Conservation (phyloP, 2,113 vertebrate species). For the Bubalus kerabau region DNA sequence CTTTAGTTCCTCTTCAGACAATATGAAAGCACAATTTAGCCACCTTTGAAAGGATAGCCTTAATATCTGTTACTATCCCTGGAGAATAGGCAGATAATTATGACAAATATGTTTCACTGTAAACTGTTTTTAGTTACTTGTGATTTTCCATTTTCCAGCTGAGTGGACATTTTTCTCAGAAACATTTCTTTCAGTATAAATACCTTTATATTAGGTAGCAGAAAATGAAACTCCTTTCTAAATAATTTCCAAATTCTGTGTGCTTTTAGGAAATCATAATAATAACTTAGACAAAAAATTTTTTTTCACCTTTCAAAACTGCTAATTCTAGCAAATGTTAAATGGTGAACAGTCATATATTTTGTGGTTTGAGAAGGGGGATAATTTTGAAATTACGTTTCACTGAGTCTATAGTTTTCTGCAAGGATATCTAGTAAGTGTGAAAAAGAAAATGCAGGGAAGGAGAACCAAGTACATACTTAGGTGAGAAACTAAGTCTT, state of each 20-base stretch:
- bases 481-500: not conserved
- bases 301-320: not conserved
- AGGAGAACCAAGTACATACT: not conserved
- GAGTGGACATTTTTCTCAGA: not conserved
- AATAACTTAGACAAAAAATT: not conserved
- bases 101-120: not conserved
- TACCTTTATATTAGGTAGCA: not conserved
- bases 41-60: not conserved
- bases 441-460: not conserved
- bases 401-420: not conserved
- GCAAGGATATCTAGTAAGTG: not conserved
- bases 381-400: constrained; percentile 5
- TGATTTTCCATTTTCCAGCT: not conserved
- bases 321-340: not conserved
- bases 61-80: not conserved
- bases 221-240: not conserved
- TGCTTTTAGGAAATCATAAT: not conserved
- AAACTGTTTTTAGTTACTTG: not conserved
- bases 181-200: not conserved
- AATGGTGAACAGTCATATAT: not conserved
- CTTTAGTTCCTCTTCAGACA: not conserved
- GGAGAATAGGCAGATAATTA: not conserved
- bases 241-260: not conserved
- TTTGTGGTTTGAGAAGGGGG: not conserved
- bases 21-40: not conserved